Evolutionary conservation across 2,113 vertebrate species (phyloP).

Genomic region (Thamnophis sirtalis): DNA sequence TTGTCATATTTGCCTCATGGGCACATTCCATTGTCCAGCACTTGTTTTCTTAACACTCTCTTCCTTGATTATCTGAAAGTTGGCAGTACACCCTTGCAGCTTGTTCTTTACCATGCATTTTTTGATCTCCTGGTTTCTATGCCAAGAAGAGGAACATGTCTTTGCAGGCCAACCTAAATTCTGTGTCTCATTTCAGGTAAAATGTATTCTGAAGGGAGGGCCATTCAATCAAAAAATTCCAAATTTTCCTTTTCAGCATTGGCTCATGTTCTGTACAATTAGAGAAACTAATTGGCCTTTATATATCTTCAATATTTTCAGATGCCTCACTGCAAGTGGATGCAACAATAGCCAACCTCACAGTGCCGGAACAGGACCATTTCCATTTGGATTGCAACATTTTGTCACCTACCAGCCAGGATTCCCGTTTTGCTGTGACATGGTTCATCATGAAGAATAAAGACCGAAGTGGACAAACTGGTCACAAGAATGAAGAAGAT

Average conservation of each 20-base stretch:
- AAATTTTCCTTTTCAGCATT: background rate
- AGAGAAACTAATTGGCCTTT: background rate
- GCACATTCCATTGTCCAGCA: background rate
- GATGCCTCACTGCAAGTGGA: conserved; percentile 88
- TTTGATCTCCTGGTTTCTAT: background rate
- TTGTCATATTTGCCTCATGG: background rate
- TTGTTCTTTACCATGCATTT: background rate
- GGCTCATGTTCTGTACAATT: background rate
- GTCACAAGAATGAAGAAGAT: conserved; percentile 60
- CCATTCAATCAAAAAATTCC: background rate
- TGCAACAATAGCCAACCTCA: conserved; percentile 81
- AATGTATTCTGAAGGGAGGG: background rate
- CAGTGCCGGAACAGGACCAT: conserved; percentile 77
- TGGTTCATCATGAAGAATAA: conserved; percentile 82
- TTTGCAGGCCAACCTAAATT: background rate
- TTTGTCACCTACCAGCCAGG: conserved; percentile 82
- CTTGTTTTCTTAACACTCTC: background rate
- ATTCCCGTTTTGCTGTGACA: conserved; percentile 90
- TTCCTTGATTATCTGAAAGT: background rate
- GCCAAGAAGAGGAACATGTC: background rate
- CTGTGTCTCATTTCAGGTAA: background rate
- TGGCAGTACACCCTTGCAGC: background rate
- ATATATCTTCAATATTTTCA: conserved; percentile 45
- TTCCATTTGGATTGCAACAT: conserved; percentile 89
- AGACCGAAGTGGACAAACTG: background rate